Base-by-base conservation (phyloP, 2,797 vertebrate genomes). In the Mus spretus region DNA sequence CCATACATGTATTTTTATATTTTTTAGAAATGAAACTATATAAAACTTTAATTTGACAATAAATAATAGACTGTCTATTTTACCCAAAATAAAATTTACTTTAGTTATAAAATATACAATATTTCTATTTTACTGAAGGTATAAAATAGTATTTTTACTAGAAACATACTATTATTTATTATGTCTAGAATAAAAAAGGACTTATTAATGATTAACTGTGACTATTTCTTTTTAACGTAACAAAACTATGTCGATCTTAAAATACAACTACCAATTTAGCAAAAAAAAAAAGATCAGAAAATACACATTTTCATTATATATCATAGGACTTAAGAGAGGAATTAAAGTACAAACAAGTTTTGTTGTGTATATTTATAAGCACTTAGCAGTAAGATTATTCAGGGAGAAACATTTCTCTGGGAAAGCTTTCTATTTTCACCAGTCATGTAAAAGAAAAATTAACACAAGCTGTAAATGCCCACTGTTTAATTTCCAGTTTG, bases 21-120 rank as follows among this genome's bases (percentile, higher is more conserved):
- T 47, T 24, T 40, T 84, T 84, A 65, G 9, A 83, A 83, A 84
- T 34, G 10, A 84, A 65, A 65, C 34, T 47, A 84, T 84, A 19
- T 65, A 12, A 63, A 84, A 31, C 40, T 50, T 84, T 84, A 65
- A 34, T 84, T 84, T 84, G 40, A 83, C 37, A 40, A 61, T 82
- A 61, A 44, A 83, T 83, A 40, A 61, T 44, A 44, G 40, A 59
- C 22, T 59, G n/a, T 82, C 8, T 13, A 37, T 10, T 12, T 40
- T 34, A 15, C 40, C 82, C 44, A 65, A 75, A 78, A 77, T 78
- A 50, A 50, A 65, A 65, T 61, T 47, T 61, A 34, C 11, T 91
- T 96, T 86, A 89, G n/a, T 89, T 91, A 87, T 50, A 93, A 93
- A 96, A 94, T 91, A 53, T 55, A 50, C 28, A 94, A 88, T n/a